A percentile compares a stretch with the other conserved stretches of the same genome.
Conservation (phyloP, 2,797 vertebrate species). For the Sebastes umbrosus region DNA sequence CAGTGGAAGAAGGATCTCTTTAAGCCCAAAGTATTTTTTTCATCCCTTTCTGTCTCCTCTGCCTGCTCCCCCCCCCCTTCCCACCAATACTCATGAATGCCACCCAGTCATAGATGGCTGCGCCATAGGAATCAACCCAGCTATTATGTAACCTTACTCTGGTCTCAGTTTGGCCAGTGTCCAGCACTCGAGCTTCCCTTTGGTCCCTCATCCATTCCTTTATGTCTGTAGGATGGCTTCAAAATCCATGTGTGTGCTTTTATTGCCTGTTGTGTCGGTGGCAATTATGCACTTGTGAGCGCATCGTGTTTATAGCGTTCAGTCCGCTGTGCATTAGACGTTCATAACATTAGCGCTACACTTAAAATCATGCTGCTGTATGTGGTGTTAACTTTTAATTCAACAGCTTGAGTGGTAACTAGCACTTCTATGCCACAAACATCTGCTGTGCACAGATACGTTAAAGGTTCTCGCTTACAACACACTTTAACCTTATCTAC, state of each 20-base stretch:
- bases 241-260: not conserved
- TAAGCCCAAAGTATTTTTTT: not conserved
- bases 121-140: conserved; percentile 46
- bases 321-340: not conserved
- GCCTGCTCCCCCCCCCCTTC: not conserved
- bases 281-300: not conserved
- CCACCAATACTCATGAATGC: conserved; percentile 46
- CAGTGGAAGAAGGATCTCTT: conserved; percentile 6
- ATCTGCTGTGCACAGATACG: not conserved
- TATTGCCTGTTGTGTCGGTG: not conserved
- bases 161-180: conserved; percentile 39
- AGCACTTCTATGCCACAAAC: not conserved
- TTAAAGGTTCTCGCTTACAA: not conserved
- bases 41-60: not conserved
- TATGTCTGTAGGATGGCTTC: not conserved
- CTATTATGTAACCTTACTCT: conserved; percentile 58
- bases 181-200: conserved; percentile 37
- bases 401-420: not conserved
- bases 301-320: not conserved
- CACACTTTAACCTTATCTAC: not conserved
- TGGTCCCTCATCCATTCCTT: not conserved
- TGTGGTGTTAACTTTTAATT: not conserved
- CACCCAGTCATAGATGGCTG: conserved; percentile 49
- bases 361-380: not conserved
- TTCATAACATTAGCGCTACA: not conserved